Evolutionary conservation across 2,888 invertebrate genomes (phyloP).

Genomic region (Aphrophora alni): DNA sequence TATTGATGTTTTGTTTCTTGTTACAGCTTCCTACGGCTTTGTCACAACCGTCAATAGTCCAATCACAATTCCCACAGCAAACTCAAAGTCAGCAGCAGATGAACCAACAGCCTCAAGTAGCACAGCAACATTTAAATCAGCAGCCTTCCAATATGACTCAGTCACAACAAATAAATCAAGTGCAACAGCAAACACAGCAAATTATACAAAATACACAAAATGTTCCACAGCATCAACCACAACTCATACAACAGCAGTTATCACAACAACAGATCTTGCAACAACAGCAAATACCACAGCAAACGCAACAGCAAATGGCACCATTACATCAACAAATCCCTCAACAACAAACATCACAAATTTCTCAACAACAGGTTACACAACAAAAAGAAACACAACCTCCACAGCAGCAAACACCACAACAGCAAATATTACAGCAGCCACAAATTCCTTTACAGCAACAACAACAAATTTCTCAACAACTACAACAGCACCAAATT

Average conservation of each 20-base stretch:
- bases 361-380: conserved; percentile 18
- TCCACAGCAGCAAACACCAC: background rate
- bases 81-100: conserved; percentile 19
- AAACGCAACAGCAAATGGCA: conserved; percentile 12
- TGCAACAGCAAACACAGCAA: conserved; percentile 28
- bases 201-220: background rate
- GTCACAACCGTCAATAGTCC: background rate
- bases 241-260: conserved; percentile 27
- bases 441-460: conserved; percentile 42
- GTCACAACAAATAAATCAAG: conserved; percentile 25
- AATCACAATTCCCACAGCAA: background rate
- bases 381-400: background rate
- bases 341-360: conserved; percentile 16
- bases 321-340: conserved; percentile 22
- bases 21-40: background rate
- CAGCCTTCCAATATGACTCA: conserved; percentile 34
- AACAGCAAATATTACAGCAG: conserved; percentile 38
- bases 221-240: conserved; percentile 27
- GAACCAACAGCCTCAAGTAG: background rate
- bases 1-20: too few species aligned
- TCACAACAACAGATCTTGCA: conserved; percentile 16
- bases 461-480: conserved; percentile 49
- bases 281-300: conserved; percentile 18
- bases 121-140: conserved; percentile 22
- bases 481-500: conserved; percentile 48